These are phyloP conservation scores for Helleia helle DNA, from an alignment of 2,888 invertebrate species.

Conservation along the genomic window DNA sequence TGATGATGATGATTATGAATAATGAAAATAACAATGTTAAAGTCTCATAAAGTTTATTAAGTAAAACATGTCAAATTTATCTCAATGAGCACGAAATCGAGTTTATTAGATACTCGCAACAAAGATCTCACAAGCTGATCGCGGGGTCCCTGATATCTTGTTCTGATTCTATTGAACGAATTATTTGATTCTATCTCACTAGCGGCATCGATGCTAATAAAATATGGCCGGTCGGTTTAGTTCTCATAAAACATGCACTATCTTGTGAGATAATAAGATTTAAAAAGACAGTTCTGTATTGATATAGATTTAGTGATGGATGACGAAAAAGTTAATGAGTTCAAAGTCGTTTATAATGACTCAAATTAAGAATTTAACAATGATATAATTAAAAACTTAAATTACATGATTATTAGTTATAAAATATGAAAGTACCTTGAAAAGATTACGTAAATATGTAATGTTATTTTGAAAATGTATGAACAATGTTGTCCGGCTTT, in stretches of 20 bases:
- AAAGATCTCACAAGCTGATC: slow-evolving; percentile 27
- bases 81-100: slow-evolving; percentile 5
- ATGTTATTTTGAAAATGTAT: too few species aligned
- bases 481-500: too few species aligned
- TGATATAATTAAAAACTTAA: too few species aligned
- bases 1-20: too few species aligned
- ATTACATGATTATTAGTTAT: too few species aligned
- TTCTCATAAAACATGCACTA: slow-evolving; percentile 36
- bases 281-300: slow-evolving; percentile 7
- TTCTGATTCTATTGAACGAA: slow-evolving; percentile 49
- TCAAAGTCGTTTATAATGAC: too few species aligned
- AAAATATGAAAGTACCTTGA: too few species aligned
- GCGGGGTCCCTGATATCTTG: slow-evolving; percentile 44
- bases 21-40: too few species aligned
- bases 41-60: neutral
- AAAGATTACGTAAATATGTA: too few species aligned
- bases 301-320: neutral
- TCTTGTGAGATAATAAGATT: slow-evolving; percentile 9
- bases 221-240: slow-evolving; percentile 39
- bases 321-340: too few species aligned
- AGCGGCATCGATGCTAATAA: slow-evolving; percentile 51
- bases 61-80: slow-evolving; percentile 1
- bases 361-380: too few species aligned
- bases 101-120: slow-evolving; percentile 6
- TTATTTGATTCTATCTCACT: slow-evolving; percentile 49